A percentile compares a stretch with the other conserved stretches of the same genome.
Conservation (phyloP, 1,140 invertebrate species). For the Diuraphis noxia region DNA sequence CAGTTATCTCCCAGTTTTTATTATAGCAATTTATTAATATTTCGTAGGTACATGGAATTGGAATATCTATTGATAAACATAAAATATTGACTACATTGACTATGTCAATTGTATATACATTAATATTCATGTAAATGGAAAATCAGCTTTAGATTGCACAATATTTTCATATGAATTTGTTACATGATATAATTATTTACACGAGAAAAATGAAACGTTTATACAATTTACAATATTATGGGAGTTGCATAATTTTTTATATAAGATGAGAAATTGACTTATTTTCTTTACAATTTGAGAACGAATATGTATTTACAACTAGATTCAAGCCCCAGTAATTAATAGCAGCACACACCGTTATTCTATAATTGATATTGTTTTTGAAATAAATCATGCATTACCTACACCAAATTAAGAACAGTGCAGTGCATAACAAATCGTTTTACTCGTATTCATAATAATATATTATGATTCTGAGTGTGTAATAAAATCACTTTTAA, state of each 20-base stretch:
- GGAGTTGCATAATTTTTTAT: background rate
- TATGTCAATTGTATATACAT: too few species aligned
- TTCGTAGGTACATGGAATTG: background rate
- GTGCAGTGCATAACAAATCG: background rate
- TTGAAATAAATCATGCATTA: background rate
- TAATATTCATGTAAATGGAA: background rate
- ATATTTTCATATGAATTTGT: background rate
- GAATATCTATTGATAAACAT: background rate
- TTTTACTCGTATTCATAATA: background rate
- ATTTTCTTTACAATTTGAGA: slow-evolving; percentile 5
- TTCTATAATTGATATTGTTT: background rate
- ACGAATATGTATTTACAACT: slow-evolving; percentile 3
- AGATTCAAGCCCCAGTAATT: background rate
- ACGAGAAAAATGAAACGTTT: background rate
- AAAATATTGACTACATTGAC: background rate
- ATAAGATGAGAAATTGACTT: background rate
- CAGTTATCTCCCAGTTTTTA: background rate
- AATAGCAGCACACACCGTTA: background rate
- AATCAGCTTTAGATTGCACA: background rate
- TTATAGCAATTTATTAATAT: background rate
- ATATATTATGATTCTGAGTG: background rate
- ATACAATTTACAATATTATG: background rate
- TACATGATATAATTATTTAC: background rate
- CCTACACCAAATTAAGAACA: background rate
- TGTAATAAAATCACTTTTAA: background rate